Evolutionary conservation across 2,797 vertebrate species (phyloP).

Genomic region (Falco biarmicus): DNA sequence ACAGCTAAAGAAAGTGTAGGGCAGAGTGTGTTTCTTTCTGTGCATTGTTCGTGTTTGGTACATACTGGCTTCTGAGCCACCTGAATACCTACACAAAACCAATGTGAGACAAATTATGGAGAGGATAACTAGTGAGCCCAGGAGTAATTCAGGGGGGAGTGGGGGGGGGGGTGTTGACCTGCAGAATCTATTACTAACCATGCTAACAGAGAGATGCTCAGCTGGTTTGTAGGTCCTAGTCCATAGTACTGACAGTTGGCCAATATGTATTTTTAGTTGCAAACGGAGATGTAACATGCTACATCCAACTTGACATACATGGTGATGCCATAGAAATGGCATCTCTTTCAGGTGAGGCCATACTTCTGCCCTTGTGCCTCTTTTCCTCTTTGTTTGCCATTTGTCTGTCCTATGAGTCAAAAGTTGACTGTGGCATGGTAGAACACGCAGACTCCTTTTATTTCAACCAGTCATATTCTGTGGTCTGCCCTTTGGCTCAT

Average conservation of each 20-base stretch:
- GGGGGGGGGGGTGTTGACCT: neutral
- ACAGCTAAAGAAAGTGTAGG: neutral
- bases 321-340: neutral
- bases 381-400: neutral
- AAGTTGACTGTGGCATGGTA: neutral
- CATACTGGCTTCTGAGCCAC: neutral
- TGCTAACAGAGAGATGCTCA: neutral
- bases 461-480: neutral
- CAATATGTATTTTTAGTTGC: neutral
- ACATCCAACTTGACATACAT: rapidly evolving
- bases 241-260: neutral
- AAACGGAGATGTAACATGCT: neutral
- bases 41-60: neutral
- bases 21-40: neutral
- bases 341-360: neutral
- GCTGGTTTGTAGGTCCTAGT: neutral
- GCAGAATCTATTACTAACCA: neutral
- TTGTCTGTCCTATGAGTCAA: neutral
- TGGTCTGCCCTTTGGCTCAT: slow-evolving; percentile 8
- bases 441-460: neutral
- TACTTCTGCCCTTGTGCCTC: neutral
- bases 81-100: neutral
- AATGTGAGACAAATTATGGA: neutral
- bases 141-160: neutral
- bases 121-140: neutral